A percentile compares a stretch with the other conserved stretches of the same genome.
These are phyloP conservation scores for Onychomys torridus DNA, from an alignment of 2,797 vertebrate species.

Conservation along the genomic window DNA sequence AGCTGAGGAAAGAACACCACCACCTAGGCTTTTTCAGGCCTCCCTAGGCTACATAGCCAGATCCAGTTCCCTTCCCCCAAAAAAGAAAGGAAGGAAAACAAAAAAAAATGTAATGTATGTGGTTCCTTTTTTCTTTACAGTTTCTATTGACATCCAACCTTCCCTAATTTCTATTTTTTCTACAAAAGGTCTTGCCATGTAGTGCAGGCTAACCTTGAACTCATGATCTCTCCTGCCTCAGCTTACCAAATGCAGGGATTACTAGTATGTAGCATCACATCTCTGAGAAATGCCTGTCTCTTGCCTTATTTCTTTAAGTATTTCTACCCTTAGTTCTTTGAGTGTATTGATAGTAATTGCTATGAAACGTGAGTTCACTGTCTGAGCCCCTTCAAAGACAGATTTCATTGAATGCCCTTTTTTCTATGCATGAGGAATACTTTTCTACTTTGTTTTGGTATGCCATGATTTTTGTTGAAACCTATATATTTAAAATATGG, in stretches of 20 bases:
- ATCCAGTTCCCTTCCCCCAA: background rate
- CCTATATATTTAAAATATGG: slow-evolving; percentile 32
- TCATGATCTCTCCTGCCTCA: background rate
- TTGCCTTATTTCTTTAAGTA: slow-evolving; percentile 44
- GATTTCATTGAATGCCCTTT: background rate
- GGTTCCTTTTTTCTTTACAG: slow-evolving; percentile 14
- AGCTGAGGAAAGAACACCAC: background rate
- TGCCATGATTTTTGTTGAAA: slow-evolving; percentile 26
- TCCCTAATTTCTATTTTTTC: background rate
- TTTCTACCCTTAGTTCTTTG: slow-evolving; percentile 38
- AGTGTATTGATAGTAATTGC: background rate
- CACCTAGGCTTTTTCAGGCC: background rate
- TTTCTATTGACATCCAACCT: background rate
- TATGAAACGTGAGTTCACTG: slow-evolving; percentile 39
- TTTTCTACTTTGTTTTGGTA: background rate
- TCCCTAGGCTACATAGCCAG: background rate
- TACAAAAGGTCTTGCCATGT: background rate
- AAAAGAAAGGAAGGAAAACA: background rate
- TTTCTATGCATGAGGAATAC: background rate
- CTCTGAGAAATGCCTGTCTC: background rate
- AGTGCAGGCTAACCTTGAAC: background rate
- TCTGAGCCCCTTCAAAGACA: slow-evolving; percentile 9
- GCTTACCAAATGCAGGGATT: background rate
- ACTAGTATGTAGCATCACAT: background rate
- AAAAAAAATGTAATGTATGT: background rate